Percentiles rank a stretch among this genome's conserved stretches.
phyloP scores from a whole-genome alignment of 2,113 vertebrate species.

The Apistogramma diplotaenia region DNA sequence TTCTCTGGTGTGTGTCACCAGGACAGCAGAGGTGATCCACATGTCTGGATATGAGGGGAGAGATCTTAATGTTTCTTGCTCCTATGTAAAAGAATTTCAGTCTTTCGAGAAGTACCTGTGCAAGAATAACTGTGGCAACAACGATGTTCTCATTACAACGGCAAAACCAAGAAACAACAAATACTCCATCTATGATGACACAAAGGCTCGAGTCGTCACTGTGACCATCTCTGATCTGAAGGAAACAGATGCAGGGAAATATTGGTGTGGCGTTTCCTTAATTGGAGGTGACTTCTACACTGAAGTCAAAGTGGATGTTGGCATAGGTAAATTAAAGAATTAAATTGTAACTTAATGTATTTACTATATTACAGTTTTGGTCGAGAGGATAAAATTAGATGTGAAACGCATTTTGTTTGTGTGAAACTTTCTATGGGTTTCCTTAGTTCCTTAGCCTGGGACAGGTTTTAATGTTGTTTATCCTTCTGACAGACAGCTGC shows the following conservation, averaged over 20 bases:
- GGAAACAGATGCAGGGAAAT: not conserved
- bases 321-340: not conserved
- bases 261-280: constrained; percentile 29
- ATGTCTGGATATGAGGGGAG: not conserved
- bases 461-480: fast-evolving
- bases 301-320: constrained; percentile 20
- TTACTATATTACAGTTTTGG: not conserved
- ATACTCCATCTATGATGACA: not conserved
- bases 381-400: not conserved
- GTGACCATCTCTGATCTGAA: not conserved
- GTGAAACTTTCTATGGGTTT: not conserved
- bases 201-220: not conserved
- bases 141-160: fast-evolving
- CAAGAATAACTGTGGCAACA: not conserved
- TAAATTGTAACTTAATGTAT: not conserved
- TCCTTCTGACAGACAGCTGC: constrained; percentile 34
- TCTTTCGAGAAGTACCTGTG: not conserved
- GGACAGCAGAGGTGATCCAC: not conserved
- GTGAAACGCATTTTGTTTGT: not conserved
- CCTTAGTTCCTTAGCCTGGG: not conserved
- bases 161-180: not conserved
- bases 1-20: not conserved
- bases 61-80: not conserved
- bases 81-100: not conserved
- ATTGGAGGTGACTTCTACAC: not conserved